Evolutionary conservation across 1,140 invertebrate species (phyloP), one percentile per base, ranked within the genome.

Genomic region (Ips typographus): DNA sequence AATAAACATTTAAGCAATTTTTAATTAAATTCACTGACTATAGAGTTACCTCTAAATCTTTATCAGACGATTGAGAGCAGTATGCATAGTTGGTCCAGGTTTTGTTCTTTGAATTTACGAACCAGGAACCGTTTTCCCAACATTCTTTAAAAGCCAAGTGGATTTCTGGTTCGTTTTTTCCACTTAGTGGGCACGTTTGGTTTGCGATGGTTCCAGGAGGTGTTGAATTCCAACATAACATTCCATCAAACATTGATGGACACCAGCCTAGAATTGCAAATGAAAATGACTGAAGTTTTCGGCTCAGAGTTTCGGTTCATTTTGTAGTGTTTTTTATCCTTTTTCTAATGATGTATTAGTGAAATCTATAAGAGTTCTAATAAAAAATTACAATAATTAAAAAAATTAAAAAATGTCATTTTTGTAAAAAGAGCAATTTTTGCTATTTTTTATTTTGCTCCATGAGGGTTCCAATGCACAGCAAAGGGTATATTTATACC

Each of bases 81-180:
- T 86, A 88, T 1, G 90, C 91, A 74, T 94, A 94, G 78, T 94
- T 93, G 36, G 91, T 89, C 90, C 91, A 93, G 36, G 82, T 72
- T 67, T 77, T 81, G 36, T 71, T 63, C 1, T 72, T 38, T 7
- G 72, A 72, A 71, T 76, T 75, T 39, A 70, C 65, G 49, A 71
- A 79, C 78, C 78, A 79, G 2, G 70, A 71, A 8, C 76, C 78
- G 60, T 79, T 77, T 37, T 70, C 62, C 71, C 71, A 74, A 56
- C 78, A 79, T 56, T 76, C 73, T 56, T 76, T 77, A 59, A 68
- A 77, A 2, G 76, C 75, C 0, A 72, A 70, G 38, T 65, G 37
- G 3, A 55, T 61, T 5, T 44, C 42, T 42, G 86, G 83, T 22
- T 22, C 22, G 49, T 85, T 86, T 2, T 80, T 81, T 58, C 86